phyloP scores from a whole-genome alignment of 1,140 invertebrate species.

The Steinernema khuongi region DNA sequence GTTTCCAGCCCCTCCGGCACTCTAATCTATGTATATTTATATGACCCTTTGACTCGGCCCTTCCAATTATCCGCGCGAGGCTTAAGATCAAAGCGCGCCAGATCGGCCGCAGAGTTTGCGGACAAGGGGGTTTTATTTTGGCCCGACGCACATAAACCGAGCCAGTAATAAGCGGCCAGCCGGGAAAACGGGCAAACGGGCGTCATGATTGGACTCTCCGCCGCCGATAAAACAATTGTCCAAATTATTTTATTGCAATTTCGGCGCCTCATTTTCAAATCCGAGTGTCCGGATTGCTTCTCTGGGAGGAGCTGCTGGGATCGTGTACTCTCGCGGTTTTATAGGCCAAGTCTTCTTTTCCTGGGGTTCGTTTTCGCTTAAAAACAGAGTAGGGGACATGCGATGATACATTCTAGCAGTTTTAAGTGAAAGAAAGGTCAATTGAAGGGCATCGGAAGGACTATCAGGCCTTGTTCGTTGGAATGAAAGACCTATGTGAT shows the following conservation, averaged over 20 bases:
- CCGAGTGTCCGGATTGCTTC: neutral
- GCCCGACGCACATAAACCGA: neutral
- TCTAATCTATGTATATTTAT: constrained; percentile 13
- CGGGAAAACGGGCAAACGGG: neutral
- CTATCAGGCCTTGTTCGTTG: no score
- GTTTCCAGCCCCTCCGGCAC: neutral
- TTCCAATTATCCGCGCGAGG: constrained; percentile 1
- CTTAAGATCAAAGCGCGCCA: constrained; percentile 9
- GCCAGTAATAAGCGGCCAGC: neutral
- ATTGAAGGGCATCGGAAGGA: no score
- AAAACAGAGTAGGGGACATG: no score
- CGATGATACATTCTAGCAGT: no score
- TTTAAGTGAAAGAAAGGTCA: no score
- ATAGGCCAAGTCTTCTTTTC: no score
- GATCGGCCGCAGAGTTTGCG: neutral
- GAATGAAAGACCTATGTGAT: no score
- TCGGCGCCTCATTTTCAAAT: neutral
- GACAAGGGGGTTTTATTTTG: neutral
- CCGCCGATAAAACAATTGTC: neutral
- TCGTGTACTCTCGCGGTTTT: no score
- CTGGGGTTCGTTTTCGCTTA: no score
- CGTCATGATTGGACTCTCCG: constrained; percentile 1
- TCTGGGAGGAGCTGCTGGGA: no score
- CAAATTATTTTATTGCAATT: constrained; percentile 8
- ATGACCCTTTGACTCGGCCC: constrained; percentile 4